These are phyloP conservation scores for Lanistes nyassanus DNA, from an alignment of 1,140 invertebrate species.

Conservation along the genomic window DNA sequence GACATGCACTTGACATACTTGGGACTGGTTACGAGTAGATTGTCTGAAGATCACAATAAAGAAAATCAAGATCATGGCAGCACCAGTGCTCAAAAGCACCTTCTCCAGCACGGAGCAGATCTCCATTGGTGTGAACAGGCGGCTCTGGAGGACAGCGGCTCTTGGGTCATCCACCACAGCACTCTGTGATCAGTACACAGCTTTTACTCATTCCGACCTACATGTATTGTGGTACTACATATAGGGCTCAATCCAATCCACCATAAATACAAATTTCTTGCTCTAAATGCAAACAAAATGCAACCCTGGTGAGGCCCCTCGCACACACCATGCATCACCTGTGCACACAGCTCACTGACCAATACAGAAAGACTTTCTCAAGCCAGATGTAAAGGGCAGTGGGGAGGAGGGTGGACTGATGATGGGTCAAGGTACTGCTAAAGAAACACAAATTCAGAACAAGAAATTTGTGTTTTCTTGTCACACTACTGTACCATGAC, in stretches of 20 bases:
- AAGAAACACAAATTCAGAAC: too few species aligned
- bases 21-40: neutral
- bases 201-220: neutral
- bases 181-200: slow-evolving; percentile 33
- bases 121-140: slow-evolving; percentile 42
- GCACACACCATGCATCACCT: too few species aligned
- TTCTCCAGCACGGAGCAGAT: slow-evolving; percentile 35
- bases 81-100: slow-evolving; percentile 31
- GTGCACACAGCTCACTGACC: too few species aligned
- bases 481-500: too few species aligned
- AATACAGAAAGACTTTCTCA: too few species aligned
- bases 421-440: too few species aligned
- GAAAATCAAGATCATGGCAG: slow-evolving; percentile 24
- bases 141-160: slow-evolving; percentile 35
- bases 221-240: neutral
- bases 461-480: too few species aligned
- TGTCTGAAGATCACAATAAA: neutral
- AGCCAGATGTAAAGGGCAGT: too few species aligned
- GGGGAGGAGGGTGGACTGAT: too few species aligned
- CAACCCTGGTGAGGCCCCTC: neutral
- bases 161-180: slow-evolving; percentile 45
- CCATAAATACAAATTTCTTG: neutral
- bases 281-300: neutral
- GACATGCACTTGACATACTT: neutral
- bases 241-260: neutral